A percentile compares a stretch with the other conserved stretches of the same genome.
Evolutionary conservation across 2,113 vertebrate species (phyloP).

Genomic region (Ibidorhyncha struthersii): DNA sequence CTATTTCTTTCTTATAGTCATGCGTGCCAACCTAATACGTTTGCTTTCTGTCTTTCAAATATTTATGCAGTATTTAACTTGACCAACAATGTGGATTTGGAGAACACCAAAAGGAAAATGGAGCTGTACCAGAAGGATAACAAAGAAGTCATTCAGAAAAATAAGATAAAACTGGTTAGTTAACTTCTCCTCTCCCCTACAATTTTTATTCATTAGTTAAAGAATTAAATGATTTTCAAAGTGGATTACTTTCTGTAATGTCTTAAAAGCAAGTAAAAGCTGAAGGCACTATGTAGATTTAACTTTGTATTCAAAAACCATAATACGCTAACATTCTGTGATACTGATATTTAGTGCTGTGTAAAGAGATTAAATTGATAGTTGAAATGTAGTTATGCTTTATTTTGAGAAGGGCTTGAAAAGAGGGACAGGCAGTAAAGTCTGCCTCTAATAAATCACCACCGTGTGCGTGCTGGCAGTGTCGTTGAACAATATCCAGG

Average conservation of each 20-base stretch:
- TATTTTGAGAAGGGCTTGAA: neutral
- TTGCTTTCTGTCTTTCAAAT: conserved; percentile 24
- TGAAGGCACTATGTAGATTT: neutral
- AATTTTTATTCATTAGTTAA: neutral
- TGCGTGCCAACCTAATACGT: neutral
- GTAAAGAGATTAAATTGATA: neutral
- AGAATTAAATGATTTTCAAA: neutral
- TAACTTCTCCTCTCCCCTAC: neutral
- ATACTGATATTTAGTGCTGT: neutral
- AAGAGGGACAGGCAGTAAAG: neutral
- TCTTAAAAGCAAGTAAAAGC: neutral
- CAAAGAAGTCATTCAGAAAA: conserved; percentile 94
- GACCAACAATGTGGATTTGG: conserved; percentile 95
- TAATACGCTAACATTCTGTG: neutral
- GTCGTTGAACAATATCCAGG: conserved; percentile 39
- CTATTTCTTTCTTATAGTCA: neutral
- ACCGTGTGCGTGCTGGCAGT: neutral
- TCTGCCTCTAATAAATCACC: conserved; percentile 16
- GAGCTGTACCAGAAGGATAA: conserved; percentile 96
- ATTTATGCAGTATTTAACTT: conserved; percentile 88
- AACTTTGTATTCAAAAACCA: neutral
- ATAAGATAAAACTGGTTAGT: conserved; percentile 93
- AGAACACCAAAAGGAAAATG: conserved; percentile 93
- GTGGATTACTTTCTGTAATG: neutral
- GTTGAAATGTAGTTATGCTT: neutral